phyloP scores from a whole-genome alignment of 2,888 invertebrate genomes.

The Sturmia bella region DNA sequence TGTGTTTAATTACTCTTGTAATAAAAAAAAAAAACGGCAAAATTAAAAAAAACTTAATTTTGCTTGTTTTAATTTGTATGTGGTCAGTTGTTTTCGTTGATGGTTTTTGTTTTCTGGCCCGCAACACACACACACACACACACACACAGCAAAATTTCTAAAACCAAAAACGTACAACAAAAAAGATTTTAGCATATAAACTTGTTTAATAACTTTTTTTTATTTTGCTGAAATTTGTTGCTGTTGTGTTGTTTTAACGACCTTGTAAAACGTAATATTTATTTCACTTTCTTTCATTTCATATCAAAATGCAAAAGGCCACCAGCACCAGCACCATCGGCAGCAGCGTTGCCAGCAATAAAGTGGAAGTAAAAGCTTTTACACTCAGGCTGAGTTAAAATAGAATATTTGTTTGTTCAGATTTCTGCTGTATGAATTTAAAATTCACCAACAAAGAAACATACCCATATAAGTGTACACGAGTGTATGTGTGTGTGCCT shows the following conservation, averaged over 20 bases:
- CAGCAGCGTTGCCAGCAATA: too few species aligned
- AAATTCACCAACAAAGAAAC: too few species aligned
- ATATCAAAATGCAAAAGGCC: slow-evolving; percentile 19
- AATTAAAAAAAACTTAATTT: background rate
- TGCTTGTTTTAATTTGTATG: background rate
- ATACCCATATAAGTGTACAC: too few species aligned
- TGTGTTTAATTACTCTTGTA: background rate
- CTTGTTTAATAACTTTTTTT: slow-evolving; percentile 44
- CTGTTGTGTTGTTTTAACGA: slow-evolving; percentile 37
- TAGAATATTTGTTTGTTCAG: background rate
- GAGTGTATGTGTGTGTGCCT: too few species aligned
- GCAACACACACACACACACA: slow-evolving; percentile 23
- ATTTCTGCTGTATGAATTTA: too few species aligned
- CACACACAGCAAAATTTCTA: slow-evolving; percentile 43
- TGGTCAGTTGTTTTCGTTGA: background rate
- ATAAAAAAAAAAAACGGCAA: background rate
- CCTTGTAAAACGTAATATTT: slow-evolving; percentile 55
- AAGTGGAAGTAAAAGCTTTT: slow-evolving; percentile 37
- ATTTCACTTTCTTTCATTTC: slow-evolving; percentile 51
- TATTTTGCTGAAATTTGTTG: slow-evolving; percentile 1
- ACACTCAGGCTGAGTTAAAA: slow-evolving; percentile 36
- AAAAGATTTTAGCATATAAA: slow-evolving; percentile 19
- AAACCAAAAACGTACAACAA: slow-evolving; percentile 8
- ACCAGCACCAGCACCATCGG: slow-evolving; percentile 1
- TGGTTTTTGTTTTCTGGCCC: slow-evolving; percentile 28